phyloP scores from a whole-genome alignment of 2,797 vertebrate species.

The Poecilia gillii region DNA sequence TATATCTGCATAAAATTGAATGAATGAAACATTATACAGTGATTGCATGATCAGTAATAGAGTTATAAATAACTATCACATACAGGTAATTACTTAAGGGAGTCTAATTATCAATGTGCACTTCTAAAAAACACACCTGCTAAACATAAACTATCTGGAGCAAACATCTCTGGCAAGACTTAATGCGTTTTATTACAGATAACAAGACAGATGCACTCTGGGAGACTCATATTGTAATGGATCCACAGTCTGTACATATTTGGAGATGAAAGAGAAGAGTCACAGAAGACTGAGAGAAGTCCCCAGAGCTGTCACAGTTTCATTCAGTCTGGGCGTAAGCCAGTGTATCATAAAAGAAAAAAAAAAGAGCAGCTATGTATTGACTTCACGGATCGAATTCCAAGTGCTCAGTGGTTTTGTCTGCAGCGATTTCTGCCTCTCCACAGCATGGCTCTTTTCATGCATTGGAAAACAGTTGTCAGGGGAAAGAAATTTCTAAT shows the following conservation, averaged over 20 bases:
- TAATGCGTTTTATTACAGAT: conserved; percentile 20
- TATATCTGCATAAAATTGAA: conserved; percentile 19
- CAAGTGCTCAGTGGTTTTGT: conserved; percentile 54
- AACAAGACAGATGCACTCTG: conserved; percentile 19
- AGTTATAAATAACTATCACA: conserved; percentile 5
- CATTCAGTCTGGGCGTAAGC: conserved; percentile 55
- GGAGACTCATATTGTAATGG: conserved; percentile 46
- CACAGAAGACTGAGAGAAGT: conserved; percentile 34
- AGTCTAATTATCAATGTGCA: conserved; percentile 22
- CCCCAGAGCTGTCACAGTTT: conserved; percentile 43
- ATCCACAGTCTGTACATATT: conserved; percentile 6
- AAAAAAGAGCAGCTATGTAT: conserved; percentile 50
- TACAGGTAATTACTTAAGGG: conserved; percentile 17
- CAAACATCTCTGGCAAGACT: conserved; percentile 17
- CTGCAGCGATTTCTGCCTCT: conserved; percentile 35
- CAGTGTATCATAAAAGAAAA: conserved; percentile 50
- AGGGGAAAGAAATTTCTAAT: not conserved
- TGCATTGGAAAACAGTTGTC: conserved; percentile 14
- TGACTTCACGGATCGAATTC: conserved; percentile 63
- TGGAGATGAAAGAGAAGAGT: conserved; percentile 45
- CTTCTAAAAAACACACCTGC: conserved; percentile 33
- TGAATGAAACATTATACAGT: not conserved
- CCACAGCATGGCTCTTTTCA: conserved; percentile 33
- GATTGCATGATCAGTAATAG: not conserved
- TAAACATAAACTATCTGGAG: conserved; percentile 17